Evolutionary conservation across 1,140 invertebrate genomes (phyloP), one percentile per base, ranked within the genome.

Genomic region (Sesamia nonagrioides): DNA sequence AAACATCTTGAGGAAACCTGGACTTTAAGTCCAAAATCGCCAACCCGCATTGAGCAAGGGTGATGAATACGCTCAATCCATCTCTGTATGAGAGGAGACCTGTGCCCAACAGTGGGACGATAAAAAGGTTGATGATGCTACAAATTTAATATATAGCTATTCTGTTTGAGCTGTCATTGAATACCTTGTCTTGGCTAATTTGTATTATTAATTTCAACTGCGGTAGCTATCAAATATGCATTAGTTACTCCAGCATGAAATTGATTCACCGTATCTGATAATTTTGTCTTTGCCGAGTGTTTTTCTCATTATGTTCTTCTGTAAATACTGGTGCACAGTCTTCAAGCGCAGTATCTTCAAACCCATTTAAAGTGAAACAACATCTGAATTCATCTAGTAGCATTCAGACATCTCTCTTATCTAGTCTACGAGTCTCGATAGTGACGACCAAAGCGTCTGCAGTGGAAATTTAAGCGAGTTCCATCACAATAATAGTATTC

Each of bases 391-490:
- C 21, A 15, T 45, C 11, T 27, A 27, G 45, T 69, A 50, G 42
- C 40, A 11, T 68, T 68, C 27, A 69, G 63, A 45, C 37, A 40
- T 48, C 18, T 17, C 6, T 66, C 27, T 69, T 69, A 68, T 42
- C 63, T 68, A 15, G 13, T 50, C 33, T 27, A 17, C 9, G 27
- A 48, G 17, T 13, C 21, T 17, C 40, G 66, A 69, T 69, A 52
- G 15, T 69, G 11, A 69, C 35, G 11, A 17, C 17, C 9, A 8
- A 6, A 69, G 15, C 33, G 21, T 69, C 40, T 35, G 60, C 33
- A 40, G 60, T 6, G 60, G 60, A 63, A 40, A 48, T 11, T 17
- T n/a, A 52, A 63, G 66, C 17, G 66, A 69, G 66, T 69, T 69
- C 35, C 27, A 69, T 50, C 17, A 69, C 21, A 69, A 69, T 69